phyloP scores from a whole-genome alignment of 2,888 invertebrate genomes.

The Axea sp. region DNA sequence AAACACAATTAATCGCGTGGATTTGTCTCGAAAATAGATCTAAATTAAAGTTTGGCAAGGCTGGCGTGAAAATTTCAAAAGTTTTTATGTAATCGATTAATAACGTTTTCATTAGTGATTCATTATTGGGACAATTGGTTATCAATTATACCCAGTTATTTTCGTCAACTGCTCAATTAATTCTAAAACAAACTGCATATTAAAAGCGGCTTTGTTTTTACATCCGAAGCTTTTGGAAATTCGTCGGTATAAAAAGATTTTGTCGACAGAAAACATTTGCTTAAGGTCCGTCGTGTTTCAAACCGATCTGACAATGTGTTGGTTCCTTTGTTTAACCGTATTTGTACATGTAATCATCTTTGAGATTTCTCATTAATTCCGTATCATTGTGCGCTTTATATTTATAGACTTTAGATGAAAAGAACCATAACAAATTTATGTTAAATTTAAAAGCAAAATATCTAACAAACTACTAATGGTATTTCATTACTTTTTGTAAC shows the following conservation, averaged over 20 bases:
- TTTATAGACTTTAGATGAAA: too few species aligned
- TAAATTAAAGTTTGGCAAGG: constrained; percentile 16
- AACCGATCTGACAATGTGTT: too few species aligned
- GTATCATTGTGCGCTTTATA: too few species aligned
- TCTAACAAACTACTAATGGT: too few species aligned
- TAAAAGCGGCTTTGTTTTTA: constrained; percentile 4
- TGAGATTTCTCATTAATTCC: too few species aligned
- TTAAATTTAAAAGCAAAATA: too few species aligned
- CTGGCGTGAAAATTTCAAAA: constrained; percentile 15
- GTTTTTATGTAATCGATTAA: constrained; percentile 21
- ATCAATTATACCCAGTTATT: constrained; percentile 24
- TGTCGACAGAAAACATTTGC: constrained; percentile 28
- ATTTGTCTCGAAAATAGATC: constrained; percentile 44
- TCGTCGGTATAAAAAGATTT: constrained; percentile 16
- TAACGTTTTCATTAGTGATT: constrained; percentile 47
- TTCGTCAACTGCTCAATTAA: constrained; percentile 44
- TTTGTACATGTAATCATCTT: too few species aligned
- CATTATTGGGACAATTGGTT: constrained; percentile 52
- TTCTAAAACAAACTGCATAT: constrained; percentile 27
- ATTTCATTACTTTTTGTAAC: too few species aligned
- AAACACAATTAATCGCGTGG: constrained; percentile 28
- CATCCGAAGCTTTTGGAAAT: constrained; percentile 21
- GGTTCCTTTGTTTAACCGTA: too few species aligned
- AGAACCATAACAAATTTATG: too few species aligned
- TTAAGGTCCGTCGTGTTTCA: constrained; percentile 14